Evolutionary conservation across 2,888 invertebrate species (phyloP), one percentile per base, ranked within the genome.

Genomic region (Pogonocherus hispidulus): DNA sequence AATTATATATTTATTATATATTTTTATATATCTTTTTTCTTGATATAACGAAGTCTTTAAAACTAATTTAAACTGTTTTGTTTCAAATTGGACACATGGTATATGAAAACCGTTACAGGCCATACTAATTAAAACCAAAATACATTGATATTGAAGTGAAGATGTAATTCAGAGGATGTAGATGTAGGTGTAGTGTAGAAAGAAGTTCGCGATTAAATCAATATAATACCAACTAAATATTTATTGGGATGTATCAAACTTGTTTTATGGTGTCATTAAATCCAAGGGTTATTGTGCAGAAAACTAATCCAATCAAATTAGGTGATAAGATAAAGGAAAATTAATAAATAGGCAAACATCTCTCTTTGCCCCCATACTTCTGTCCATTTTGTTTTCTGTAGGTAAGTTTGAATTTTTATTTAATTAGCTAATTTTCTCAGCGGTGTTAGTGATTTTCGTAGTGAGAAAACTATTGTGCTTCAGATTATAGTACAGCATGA

Each of bases 311-410:
- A 27, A n/a, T 3, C 32, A 32, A 32, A 9, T 52, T 32, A 18
- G 9, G 20, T 52, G 52, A 52, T 52, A 52, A 52, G 52, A 52
- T 52, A 52, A 52, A 16, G 9, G 5, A 18, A 52, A 52, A 52
- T 52, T 52, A 32, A 52, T 52, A 52, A 52, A 52, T 52, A 52
- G 16, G 9, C 6, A 16, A 8, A 8, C 32, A 16, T 1, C 6
- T 11, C 27, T 11, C 32, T 52, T 32, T 18, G 52, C 18, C 6
- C 52, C 27, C 16, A 16, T 32, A 32, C 41, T 9, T 19, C 52
- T 32, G 52, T 52, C 52, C 52, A 52, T 52, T 52, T 52, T 52
- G 52, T 52, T 52, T 52, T 52, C 52, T 32, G 9, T 3, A 52
- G 52, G 52, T 52, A 32, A 52, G 52, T 27, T 14, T 14, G n/a